A percentile compares a stretch with the other conserved stretches of the same genome.
Evolutionary conservation across 2,113 vertebrate species (phyloP).

Genomic region (Clarias gariepinus): DNA sequence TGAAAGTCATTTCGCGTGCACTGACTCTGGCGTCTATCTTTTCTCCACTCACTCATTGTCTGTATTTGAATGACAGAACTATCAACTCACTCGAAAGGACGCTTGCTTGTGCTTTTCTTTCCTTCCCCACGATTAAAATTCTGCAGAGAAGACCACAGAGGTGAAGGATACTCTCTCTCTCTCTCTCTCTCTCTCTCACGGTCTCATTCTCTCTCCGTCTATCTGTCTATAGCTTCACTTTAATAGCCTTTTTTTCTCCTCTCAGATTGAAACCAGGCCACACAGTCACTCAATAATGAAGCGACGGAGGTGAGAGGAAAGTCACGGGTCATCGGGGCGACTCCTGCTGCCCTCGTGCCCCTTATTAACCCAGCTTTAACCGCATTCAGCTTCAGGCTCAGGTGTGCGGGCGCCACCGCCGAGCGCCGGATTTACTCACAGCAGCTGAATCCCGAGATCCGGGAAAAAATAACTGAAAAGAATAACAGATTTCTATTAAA

Average conservation of each 20-base stretch:
- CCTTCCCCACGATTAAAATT: constrained; percentile 5
- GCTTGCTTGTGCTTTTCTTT: constrained; percentile 6
- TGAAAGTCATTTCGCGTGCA: background rate
- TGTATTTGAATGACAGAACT: constrained; percentile 9
- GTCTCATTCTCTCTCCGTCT: background rate
- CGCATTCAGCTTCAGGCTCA: constrained; percentile 16
- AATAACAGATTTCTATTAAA: background rate
- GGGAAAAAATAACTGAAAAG: background rate
- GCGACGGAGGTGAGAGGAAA: background rate
- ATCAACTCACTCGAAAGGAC: constrained; percentile 13
- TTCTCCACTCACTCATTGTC: background rate
- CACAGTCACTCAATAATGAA: constrained; percentile 27
- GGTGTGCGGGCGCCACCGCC: background rate
- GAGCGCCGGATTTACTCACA: background rate
- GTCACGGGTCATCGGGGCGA: constrained; percentile 23
- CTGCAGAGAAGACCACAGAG: background rate
- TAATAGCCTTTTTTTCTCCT: constrained; percentile 30
- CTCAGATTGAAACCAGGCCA: constrained; percentile 29
- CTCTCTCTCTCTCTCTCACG: background rate
- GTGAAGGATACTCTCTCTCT: background rate
- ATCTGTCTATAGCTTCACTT: background rate
- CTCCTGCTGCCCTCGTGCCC: constrained; percentile 18
- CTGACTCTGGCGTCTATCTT: background rate
- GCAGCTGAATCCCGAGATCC: background rate
- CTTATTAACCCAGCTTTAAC: constrained; percentile 40